Percentiles rank a stretch among this genome's conserved stretches.
Conservation (phyloP, 2,888 invertebrate species). For the Heterodera filipjevi region DNA sequence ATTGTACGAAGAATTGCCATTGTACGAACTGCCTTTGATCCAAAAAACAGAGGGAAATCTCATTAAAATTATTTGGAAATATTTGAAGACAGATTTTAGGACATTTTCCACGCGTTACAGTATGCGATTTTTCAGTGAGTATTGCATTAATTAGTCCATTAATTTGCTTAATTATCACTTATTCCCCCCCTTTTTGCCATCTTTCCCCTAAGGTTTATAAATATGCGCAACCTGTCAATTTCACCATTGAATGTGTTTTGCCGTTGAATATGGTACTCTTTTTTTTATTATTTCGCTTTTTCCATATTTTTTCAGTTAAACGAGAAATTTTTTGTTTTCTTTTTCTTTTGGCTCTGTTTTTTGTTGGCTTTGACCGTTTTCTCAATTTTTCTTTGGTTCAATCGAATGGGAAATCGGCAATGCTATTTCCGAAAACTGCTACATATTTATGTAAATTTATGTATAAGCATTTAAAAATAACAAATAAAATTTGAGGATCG, state of each 20-base stretch:
- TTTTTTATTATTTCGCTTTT: not conserved
- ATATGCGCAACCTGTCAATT: conserved; percentile 45
- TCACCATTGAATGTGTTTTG: conserved; percentile 54
- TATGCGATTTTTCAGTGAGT: conserved; percentile 44
- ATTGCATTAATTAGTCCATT: not conserved
- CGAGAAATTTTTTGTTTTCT: conserved; percentile 56
- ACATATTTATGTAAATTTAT: conserved; percentile 30
- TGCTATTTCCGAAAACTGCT: conserved; percentile 37
- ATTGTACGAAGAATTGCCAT: too few species aligned
- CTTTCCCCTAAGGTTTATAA: conserved; percentile 10
- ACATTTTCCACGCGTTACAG: conserved; percentile 46
- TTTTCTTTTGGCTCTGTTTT: conserved; percentile 48
- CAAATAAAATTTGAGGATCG: not conserved
- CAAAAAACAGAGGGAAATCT: too few species aligned
- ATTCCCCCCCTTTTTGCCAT: not conserved
- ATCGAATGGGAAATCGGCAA: conserved; percentile 28
- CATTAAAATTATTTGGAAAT: too few species aligned
- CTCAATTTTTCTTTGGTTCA: conserved; percentile 39
- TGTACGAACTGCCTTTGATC: too few species aligned
- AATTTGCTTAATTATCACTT: not conserved
- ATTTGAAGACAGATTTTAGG: conserved; percentile 27
- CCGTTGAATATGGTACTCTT: conserved; percentile 50
- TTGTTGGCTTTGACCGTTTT: conserved; percentile 41
- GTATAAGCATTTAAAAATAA: not conserved
- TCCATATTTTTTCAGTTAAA: conserved; percentile 44